A percentile compares a stretch with the other conserved stretches of the same genome.
These are phyloP conservation scores for Thaumetopoea pityocampa DNA, from an alignment of 1,140 invertebrate genomes.

Conservation along the genomic window DNA sequence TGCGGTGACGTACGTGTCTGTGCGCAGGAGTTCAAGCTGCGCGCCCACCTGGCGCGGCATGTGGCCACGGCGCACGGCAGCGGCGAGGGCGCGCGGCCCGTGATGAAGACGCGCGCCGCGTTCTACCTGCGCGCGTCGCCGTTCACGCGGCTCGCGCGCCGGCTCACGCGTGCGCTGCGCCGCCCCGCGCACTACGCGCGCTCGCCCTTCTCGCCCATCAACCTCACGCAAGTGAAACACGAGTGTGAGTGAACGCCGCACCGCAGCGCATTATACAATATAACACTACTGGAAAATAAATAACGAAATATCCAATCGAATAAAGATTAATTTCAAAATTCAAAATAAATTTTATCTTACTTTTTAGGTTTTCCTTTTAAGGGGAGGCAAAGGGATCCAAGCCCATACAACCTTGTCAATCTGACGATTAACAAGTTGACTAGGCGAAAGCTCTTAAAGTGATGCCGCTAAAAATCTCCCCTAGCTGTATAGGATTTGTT, in stretches of 20 bases:
- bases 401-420: no score
- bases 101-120: constrained; percentile 97
- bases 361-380: no score
- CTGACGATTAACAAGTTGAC: no score
- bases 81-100: constrained; percentile 85
- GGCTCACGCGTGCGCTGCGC: constrained; percentile 89
- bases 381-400: no score
- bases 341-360: no score
- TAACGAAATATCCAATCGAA: no score
- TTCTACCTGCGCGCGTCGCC: constrained; percentile 95
- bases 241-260: constrained; percentile 89
- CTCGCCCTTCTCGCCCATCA: constrained; percentile 91
- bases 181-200: constrained; percentile 90
- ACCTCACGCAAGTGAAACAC: constrained; percentile 89
- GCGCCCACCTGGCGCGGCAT: constrained; percentile 93
- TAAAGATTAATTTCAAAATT: no score
- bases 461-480: no score
- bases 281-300: no score
- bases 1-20: background rate
- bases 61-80: constrained; percentile 95
- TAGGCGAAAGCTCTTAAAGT: no score
- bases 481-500: no score
- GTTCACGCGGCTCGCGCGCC: constrained; percentile 90
- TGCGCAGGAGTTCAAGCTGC: constrained; percentile 91
- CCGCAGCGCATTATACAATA: no score